phyloP scores from a whole-genome alignment of 2,797 vertebrate species.

The Myotis vivesi region DNA sequence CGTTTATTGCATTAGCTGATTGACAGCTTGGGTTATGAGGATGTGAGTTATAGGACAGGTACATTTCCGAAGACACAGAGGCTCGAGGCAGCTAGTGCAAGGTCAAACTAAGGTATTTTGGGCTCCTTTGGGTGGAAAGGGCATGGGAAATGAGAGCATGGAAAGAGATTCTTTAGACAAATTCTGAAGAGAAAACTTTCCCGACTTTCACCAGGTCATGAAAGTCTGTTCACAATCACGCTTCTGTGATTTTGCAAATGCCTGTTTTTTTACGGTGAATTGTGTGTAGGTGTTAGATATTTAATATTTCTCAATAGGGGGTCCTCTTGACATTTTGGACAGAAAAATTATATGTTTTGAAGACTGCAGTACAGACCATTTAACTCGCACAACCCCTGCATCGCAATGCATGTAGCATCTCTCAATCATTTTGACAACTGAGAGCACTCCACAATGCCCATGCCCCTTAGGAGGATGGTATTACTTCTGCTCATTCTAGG shows the following conservation, averaged over 20 bases:
- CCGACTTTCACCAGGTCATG: not conserved
- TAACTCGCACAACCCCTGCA: not conserved
- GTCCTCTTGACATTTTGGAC: conserved; percentile 18
- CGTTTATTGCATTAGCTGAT: not conserved
- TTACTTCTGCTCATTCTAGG: not conserved
- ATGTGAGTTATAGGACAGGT: not conserved
- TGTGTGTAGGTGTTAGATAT: not conserved
- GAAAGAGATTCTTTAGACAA: not conserved
- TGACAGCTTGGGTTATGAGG: not conserved
- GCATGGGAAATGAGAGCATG: not conserved
- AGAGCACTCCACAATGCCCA: not conserved
- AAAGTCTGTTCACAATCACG: not conserved
- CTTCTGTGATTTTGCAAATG: not conserved
- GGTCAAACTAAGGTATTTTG: not conserved
- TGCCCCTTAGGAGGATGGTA: not conserved
- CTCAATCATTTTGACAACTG: not conserved
- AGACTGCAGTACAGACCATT: not conserved
- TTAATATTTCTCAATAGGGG: not conserved
- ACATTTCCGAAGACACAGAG: not conserved
- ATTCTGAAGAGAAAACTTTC: not conserved
- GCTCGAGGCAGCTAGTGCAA: not conserved
- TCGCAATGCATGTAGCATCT: not conserved
- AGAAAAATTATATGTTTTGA: not conserved
- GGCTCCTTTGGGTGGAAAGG: not conserved
- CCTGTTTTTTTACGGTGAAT: not conserved